Conservation (phyloP, 2,113 vertebrate genomes). For the Shinisaurus crocodilurus region DNA sequence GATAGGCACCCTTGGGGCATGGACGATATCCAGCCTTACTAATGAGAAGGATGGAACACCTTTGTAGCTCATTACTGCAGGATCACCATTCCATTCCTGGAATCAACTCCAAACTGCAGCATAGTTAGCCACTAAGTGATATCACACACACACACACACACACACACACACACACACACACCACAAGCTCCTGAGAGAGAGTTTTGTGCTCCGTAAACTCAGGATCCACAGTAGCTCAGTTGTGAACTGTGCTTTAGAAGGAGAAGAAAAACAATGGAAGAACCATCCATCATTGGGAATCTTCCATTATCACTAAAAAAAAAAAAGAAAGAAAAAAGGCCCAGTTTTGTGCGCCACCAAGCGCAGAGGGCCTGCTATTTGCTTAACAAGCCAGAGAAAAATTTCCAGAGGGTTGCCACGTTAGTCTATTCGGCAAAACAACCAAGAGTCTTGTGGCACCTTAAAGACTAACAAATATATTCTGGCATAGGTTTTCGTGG, state of each 20-base stretch:
- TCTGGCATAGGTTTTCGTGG: too few species aligned
- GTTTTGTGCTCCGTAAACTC: not conserved
- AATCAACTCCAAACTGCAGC: not conserved
- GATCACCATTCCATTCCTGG: not conserved
- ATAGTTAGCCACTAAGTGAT: slow-evolving; percentile 3
- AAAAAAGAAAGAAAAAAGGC: too few species aligned
- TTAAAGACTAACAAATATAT: too few species aligned
- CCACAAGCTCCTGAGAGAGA: not conserved
- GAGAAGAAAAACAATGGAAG: not conserved
- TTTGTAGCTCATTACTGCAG: slow-evolving; percentile 2
- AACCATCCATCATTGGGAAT: not conserved
- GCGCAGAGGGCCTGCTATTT: not conserved
- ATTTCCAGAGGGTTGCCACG: too few species aligned
- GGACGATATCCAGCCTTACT: not conserved
- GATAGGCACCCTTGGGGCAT: not conserved
- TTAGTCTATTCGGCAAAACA: too few species aligned
- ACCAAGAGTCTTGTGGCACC: too few species aligned
- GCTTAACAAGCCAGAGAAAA: not conserved
- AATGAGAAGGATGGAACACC: not conserved
- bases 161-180: too few species aligned
- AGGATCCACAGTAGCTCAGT: not conserved
- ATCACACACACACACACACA: too few species aligned
- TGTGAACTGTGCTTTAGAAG: not conserved
- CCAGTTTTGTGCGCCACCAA: not conserved
- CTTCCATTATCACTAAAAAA: not conserved